phyloP scores from a whole-genome alignment of 2,113 vertebrate species.

The Tapirus terrestris region DNA sequence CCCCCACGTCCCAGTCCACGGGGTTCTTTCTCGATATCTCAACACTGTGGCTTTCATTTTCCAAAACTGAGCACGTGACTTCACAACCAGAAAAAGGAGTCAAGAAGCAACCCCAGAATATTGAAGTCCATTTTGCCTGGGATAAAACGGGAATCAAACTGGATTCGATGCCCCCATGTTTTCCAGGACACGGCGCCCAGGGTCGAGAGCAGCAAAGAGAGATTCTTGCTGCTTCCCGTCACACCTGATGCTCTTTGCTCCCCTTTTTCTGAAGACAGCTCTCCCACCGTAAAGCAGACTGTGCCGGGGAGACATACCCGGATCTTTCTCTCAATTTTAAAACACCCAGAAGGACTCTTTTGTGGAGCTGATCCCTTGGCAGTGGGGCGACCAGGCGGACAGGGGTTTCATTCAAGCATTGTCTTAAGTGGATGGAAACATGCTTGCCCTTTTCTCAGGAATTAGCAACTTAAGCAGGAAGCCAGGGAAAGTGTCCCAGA shows the following conservation, averaged over 20 bases:
- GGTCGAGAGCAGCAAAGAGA: background rate
- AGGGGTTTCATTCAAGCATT: conserved; percentile 55
- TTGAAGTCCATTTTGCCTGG: background rate
- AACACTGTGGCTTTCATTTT: background rate
- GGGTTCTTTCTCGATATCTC: too few relatives aligned
- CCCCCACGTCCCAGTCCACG: fast-evolving
- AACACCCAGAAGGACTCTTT: background rate
- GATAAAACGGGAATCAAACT: background rate
- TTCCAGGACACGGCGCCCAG: background rate
- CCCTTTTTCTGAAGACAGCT: background rate
- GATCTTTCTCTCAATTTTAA: background rate
- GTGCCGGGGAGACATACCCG: fast-evolving
- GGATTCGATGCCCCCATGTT: background rate
- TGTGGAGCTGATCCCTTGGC: conserved; percentile 37
- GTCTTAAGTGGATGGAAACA: conserved; percentile 48
- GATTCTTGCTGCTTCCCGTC: background rate
- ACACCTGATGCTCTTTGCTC: fast-evolving
- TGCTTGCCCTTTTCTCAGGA: conserved; percentile 38
- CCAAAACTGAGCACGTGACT: background rate
- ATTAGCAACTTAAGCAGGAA: conserved; percentile 59
- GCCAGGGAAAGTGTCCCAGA: conserved; percentile 63
- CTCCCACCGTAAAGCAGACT: fast-evolving
- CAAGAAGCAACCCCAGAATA: background rate
- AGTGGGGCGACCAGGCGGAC: background rate
- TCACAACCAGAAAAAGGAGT: background rate